Evolutionary conservation across 2,113 vertebrate species (phyloP).

Genomic region (Ornithorhynchus anatinus): DNA sequence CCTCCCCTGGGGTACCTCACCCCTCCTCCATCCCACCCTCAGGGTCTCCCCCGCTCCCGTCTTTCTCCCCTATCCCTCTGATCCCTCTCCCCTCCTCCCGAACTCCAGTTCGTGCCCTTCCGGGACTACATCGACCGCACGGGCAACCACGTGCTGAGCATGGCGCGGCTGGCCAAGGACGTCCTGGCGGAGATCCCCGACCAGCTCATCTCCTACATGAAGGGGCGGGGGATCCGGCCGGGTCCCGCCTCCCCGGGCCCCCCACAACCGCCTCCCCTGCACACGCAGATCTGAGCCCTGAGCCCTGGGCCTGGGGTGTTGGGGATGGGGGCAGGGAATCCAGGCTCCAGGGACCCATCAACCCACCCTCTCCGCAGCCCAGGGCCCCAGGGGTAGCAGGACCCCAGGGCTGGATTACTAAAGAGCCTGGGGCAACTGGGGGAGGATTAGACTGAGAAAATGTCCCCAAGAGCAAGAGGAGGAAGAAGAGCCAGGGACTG

Average conservation of each 20-base stretch:
- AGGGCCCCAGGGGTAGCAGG: too few species aligned
- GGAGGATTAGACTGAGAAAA: too few species aligned
- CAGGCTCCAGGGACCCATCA: too few species aligned
- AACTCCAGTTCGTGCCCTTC: conserved; percentile 85
- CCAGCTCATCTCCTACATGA: conserved; percentile 95
- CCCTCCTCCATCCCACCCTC: not conserved
- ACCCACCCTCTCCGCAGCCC: too few species aligned
- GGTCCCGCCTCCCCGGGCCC: not conserved
- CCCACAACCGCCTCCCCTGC: conserved; percentile 76
- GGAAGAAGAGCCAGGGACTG: too few species aligned
- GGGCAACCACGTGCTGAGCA: conserved; percentile 89
- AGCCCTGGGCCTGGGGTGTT: not conserved
- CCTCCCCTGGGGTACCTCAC: not conserved
- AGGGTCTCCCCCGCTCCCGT: not conserved
- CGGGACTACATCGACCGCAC: conserved; percentile 91
- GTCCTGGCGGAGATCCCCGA: conserved; percentile 93
- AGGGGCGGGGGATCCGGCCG: conserved; percentile 57
- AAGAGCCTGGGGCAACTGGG: too few species aligned
- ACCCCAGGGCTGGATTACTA: too few species aligned
- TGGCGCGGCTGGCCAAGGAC: conserved; percentile 90
- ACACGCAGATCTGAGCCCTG: conserved; percentile 64
- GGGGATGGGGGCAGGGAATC: not conserved
- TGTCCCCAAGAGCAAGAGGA: too few species aligned
- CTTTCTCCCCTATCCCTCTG: too few species aligned
- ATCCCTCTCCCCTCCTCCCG: too few species aligned